Evolutionary conservation across 2,888 invertebrate species (phyloP).

Genomic region (Brassicogethes aeneus): DNA sequence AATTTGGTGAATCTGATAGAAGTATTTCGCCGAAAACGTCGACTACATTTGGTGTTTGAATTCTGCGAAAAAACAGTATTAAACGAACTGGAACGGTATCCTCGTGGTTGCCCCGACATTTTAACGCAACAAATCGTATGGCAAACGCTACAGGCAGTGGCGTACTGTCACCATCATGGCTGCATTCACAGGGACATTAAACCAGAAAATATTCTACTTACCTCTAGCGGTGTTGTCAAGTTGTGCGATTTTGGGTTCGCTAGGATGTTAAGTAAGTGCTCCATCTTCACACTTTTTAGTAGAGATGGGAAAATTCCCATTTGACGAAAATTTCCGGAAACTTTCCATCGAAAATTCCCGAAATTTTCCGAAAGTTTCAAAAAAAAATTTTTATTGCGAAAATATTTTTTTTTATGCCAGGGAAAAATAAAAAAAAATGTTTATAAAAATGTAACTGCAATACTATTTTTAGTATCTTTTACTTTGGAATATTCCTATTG

Average conservation of each 20-base stretch:
- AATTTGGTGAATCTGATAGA: slow-evolving; percentile 96
- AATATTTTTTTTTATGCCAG: background rate
- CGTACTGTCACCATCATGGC: slow-evolving; percentile 94
- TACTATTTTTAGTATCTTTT: too few species aligned
- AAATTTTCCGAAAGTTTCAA: too few species aligned
- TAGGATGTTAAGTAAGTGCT: slow-evolving; percentile 71
- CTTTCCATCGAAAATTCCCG: too few species aligned
- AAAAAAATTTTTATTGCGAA: background rate
- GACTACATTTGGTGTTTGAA: slow-evolving; percentile 96
- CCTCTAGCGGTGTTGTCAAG: slow-evolving; percentile 88
- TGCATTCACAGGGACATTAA: slow-evolving; percentile 97
- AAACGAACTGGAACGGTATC: slow-evolving; percentile 85
- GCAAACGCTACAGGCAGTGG: slow-evolving; percentile 92
- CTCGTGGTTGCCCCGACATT: slow-evolving; percentile 84
- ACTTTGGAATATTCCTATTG: too few species aligned
- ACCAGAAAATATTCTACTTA: slow-evolving; percentile 96
- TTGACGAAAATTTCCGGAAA: too few species aligned
- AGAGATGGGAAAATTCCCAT: too few species aligned
- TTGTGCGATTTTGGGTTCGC: slow-evolving; percentile 99
- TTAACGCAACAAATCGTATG: slow-evolving; percentile 87
- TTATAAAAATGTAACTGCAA: too few species aligned
- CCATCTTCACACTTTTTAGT: background rate
- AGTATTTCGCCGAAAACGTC: slow-evolving; percentile 91
- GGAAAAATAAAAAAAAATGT: too few species aligned
- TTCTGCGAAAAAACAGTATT: slow-evolving; percentile 96